These are phyloP conservation scores for Cossypha polioptera DNA, from an alignment of 2,797 vertebrate species.

Conservation along the genomic window DNA sequence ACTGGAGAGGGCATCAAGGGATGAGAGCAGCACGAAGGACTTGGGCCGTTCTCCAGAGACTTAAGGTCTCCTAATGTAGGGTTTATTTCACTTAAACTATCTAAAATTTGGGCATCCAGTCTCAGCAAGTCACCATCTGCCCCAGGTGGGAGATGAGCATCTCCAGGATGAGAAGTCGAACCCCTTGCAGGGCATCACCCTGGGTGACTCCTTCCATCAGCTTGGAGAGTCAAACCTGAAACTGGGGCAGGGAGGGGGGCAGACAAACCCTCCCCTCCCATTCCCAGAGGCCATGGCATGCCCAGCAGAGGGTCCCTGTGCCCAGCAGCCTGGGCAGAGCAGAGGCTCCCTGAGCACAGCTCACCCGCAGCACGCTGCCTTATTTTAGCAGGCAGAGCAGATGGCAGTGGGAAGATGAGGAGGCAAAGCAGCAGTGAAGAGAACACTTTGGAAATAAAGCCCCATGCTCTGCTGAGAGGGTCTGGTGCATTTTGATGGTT, in stretches of 20 bases:
- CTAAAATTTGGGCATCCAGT: neutral
- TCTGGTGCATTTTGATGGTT: neutral
- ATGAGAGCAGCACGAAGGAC: neutral
- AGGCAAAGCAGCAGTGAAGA: neutral
- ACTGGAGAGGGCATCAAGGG: fast-evolving
- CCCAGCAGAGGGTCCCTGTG: neutral
- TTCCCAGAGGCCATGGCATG: neutral
- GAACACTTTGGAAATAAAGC: slow-evolving; percentile 19
- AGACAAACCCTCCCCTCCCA: neutral
- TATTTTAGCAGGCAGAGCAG: slow-evolving; percentile 57
- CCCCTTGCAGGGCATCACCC: neutral
- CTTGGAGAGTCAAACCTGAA: neutral
- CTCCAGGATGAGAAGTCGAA: neutral
- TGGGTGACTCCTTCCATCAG: neutral
- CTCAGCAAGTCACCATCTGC: neutral
- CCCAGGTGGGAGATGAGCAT: neutral
- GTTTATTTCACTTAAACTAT: neutral
- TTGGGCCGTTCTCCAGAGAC: neutral
- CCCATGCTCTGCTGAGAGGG: neutral
- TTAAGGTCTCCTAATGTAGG: neutral
- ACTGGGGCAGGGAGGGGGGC: fast-evolving
- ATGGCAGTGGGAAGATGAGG: slow-evolving; percentile 56
- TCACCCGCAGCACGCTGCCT: neutral
- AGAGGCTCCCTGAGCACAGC: neutral
- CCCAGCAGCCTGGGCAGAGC: neutral